phyloP scores from a whole-genome alignment of 2,888 invertebrate species.

The Tupiocoris notatus region DNA sequence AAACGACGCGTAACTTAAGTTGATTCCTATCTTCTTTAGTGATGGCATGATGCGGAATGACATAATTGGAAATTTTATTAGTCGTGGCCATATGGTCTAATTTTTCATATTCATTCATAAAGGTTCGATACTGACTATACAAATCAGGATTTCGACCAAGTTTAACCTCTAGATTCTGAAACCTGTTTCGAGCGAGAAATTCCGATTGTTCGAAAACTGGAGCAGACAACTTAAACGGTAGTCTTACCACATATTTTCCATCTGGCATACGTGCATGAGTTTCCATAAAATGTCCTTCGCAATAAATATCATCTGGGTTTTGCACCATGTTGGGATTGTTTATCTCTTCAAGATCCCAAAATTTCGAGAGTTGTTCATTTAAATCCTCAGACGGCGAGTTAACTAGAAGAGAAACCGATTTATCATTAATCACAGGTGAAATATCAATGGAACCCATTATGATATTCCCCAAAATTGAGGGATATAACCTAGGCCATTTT shows the following conservation, averaged over 20 bases:
- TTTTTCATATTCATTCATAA: neutral
- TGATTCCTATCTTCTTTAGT: neutral
- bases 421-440: neutral
- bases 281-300: conserved; percentile 3
- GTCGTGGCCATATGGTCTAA: neutral
- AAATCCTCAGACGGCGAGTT: neutral
- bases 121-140: neutral
- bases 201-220: neutral
- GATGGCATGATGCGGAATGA: neutral
- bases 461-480: conserved; percentile 1
- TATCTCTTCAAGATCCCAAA: conserved; percentile 5
- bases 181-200: neutral
- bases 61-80: neutral
- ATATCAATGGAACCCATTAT: neutral
- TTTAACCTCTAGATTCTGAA: neutral
- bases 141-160: neutral
- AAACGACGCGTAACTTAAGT: neutral
- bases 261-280: neutral
- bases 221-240: neutral
- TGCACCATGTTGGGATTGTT: neutral
- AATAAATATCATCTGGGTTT: neutral
- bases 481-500: neutral
- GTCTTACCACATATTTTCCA: neutral
- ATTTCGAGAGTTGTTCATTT: neutral
- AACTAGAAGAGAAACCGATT: neutral